A percentile compares a stretch with the other conserved stretches of the same genome.
phyloP scores from a whole-genome alignment of 2,888 invertebrate genomes.

The Agonum fuliginosum region DNA sequence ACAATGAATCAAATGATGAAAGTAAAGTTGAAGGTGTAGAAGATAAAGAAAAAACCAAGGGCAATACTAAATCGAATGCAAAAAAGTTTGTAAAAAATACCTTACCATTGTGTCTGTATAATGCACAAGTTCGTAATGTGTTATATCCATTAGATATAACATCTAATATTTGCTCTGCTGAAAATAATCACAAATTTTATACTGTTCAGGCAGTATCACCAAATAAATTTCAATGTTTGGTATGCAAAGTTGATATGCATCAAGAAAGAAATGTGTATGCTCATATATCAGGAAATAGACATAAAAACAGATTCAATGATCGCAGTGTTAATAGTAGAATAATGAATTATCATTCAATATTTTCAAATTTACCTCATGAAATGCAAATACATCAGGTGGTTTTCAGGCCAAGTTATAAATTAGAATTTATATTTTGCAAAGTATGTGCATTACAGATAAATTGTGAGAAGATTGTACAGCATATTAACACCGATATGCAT shows the following conservation, averaged over 20 bases:
- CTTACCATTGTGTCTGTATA: conserved; percentile 37
- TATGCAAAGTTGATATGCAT: conserved; percentile 22
- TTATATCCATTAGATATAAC: conserved; percentile 32
- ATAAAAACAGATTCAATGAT: conserved; percentile 16
- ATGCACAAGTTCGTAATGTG: conserved; percentile 21
- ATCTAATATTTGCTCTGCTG: background rate
- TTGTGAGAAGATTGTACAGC: background rate
- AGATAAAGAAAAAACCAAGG: background rate
- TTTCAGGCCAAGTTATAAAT: conserved; percentile 20
- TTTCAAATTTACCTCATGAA: conserved; percentile 14
- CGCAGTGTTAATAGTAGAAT: background rate
- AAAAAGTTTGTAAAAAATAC: conserved; percentile 2
- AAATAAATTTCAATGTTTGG: conserved; percentile 4
- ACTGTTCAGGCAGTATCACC: conserved; percentile 21
- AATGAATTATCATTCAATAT: conserved; percentile 19
- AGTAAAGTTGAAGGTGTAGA: background rate
- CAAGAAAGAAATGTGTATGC: conserved; percentile 15
- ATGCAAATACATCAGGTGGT: conserved; percentile 41
- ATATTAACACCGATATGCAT: conserved; percentile 20
- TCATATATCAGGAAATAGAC: conserved; percentile 23
- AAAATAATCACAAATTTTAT: conserved; percentile 29
- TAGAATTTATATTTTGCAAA: conserved; percentile 29
- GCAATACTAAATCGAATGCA: background rate
- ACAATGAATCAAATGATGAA: background rate
- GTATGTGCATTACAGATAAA: conserved; percentile 9